These are phyloP conservation scores for Sinocyclocheilus maitianheensis DNA, from an alignment of 2,113 vertebrate genomes.

Conservation along the genomic window DNA sequence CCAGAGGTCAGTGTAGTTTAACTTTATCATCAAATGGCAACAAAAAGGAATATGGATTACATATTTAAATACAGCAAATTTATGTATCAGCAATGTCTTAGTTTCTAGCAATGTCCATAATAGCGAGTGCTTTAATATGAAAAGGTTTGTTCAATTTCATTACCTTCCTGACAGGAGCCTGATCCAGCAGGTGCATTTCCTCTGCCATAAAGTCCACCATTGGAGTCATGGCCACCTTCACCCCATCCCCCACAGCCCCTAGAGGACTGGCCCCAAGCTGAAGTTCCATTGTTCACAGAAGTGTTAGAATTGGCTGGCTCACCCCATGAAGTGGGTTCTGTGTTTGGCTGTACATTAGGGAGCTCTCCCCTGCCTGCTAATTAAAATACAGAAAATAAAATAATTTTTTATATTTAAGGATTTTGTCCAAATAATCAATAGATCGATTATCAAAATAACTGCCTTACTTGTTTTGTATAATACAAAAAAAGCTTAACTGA, in stretches of 20 bases:
- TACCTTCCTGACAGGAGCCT: conserved; percentile 95
- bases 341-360: conserved; percentile 87
- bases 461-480: background rate
- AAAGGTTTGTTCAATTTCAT: background rate
- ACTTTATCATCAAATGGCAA: background rate
- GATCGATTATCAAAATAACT: background rate
- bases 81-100: background rate
- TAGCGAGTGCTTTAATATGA: background rate
- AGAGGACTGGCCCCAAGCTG: conserved; percentile 90
- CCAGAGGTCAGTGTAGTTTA: conserved; percentile 44
- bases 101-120: background rate
- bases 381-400: background rate
- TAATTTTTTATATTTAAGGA: too few species aligned
- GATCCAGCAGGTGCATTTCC: conserved; percentile 80
- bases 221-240: conserved; percentile 81
- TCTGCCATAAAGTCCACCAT: conserved; percentile 84
- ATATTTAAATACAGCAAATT: background rate
- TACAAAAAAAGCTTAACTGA: background rate
- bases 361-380: conserved; percentile 91
- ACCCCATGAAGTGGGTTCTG: conserved; percentile 90
- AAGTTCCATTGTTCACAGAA: conserved; percentile 92
- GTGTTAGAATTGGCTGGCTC: conserved; percentile 86
- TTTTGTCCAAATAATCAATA: background rate
- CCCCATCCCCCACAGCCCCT: conserved; percentile 86
- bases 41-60: background rate